phyloP scores from a whole-genome alignment of 2,888 invertebrate genomes.

The Netelia fuscicornis region DNA sequence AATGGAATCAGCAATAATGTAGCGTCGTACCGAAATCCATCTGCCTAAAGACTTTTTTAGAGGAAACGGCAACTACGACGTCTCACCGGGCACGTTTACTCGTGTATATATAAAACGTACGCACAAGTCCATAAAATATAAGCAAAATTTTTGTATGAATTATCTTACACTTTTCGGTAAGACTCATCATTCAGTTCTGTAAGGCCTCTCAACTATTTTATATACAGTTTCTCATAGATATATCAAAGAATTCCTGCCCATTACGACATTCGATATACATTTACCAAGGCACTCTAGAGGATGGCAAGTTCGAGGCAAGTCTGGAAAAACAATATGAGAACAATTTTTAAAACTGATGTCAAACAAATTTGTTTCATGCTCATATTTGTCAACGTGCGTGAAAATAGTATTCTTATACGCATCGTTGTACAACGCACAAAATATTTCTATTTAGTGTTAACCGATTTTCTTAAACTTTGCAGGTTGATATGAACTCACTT shows the following conservation, averaged over 20 bases:
- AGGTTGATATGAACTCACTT: slow-evolving; percentile 75
- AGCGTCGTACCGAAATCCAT: background rate
- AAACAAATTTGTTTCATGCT: background rate
- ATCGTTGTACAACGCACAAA: slow-evolving; percentile 19
- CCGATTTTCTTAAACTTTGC: slow-evolving; percentile 15
- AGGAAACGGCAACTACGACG: slow-evolving; percentile 16
- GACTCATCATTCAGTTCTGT: slow-evolving; percentile 51
- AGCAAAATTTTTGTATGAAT: slow-evolving; percentile 3
- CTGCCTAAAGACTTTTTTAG: background rate
- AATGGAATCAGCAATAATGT: background rate
- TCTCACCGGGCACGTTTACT: slow-evolving; percentile 34
- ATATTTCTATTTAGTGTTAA: slow-evolving; percentile 20
- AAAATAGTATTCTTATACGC: slow-evolving; percentile 45
- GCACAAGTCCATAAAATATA: slow-evolving; percentile 11
- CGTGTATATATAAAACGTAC: slow-evolving; percentile 4
- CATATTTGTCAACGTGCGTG: slow-evolving; percentile 45
- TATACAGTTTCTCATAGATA: slow-evolving; percentile 44
- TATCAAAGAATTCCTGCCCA: slow-evolving; percentile 24
- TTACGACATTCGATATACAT: slow-evolving; percentile 8
- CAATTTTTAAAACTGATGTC: slow-evolving; percentile 6
- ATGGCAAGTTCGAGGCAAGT: slow-evolving; percentile 71
- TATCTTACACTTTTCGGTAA: background rate
- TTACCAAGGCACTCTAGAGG: slow-evolving; percentile 79
- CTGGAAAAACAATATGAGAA: slow-evolving; percentile 70
- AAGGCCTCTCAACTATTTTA: slow-evolving; percentile 34